Base-by-base conservation (phyloP, 2,888 invertebrate genomes). In the Anticlea derivata region DNA sequence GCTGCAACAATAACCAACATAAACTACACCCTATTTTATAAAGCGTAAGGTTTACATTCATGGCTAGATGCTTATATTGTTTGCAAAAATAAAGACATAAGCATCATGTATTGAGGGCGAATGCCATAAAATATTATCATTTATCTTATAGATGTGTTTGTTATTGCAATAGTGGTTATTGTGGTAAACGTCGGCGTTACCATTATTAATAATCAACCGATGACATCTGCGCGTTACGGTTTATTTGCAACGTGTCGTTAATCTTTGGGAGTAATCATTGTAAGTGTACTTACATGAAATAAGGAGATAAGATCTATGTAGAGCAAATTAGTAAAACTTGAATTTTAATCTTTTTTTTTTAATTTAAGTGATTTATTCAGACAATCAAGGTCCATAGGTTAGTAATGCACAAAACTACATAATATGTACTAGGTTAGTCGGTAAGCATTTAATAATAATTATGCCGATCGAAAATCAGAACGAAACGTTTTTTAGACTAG, bases 121-220 rank as follows among this genome's bases (percentile, higher is more conserved):
- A 75, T 66, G 76, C 85, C 80, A 84, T 87, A 85, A 88, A 88
- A 84, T 83, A 82, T 81, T 75, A 84, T 84, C 86, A 87, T 90
- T 89, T 87, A 88, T 90, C 88, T 88, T 68, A 65, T 70, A 69
- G 78, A 79, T 78, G 80, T 86, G 85, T 87, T 86, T 86, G 85
- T 81, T 86, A 83, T 81, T 78, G 81, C 81, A 71, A 73, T 74
- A 75, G 78, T 68, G 83, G 86, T 85, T 79, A 80, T 82, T 83
- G 88, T 75, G 88, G 88, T 86, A 81, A 84, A 84, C 77, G 85
- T 80, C 80, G 85, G 83, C 82, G 85, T 81, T 80, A 75, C 75
- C 82, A 77, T 79, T 81, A 83, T 84, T 85, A 83, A 84, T 80
- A 78, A 78, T 77, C 70, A 67, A 68, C 69, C 69, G 69, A 73